These are phyloP conservation scores for Drosophila birchii DNA, from an alignment of 2,888 invertebrate genomes.

Conservation along the genomic window DNA sequence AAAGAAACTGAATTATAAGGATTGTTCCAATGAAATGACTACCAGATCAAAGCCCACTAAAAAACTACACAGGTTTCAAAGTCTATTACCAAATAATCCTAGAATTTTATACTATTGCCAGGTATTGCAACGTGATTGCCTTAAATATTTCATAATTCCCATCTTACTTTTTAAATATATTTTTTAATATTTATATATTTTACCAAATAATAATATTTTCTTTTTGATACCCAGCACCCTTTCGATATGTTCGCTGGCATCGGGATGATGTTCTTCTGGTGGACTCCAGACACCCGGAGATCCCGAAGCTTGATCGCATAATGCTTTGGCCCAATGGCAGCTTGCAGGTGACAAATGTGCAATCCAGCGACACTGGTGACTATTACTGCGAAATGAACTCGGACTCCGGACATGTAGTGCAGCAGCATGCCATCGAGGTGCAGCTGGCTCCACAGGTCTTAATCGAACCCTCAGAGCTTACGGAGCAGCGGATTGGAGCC, in stretches of 20 bases:
- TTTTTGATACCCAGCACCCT: slow-evolving; percentile 85
- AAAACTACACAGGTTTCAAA: not conserved
- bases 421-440: slow-evolving; percentile 91
- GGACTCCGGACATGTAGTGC: slow-evolving; percentile 83
- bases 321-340: slow-evolving; percentile 90
- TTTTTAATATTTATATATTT: not conserved
- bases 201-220: not conserved
- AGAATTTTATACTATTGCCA: not conserved
- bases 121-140: not conserved
- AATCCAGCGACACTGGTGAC: slow-evolving; percentile 86
- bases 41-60: not conserved
- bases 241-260: slow-evolving; percentile 89
- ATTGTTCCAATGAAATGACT: not conserved
- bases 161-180: not conserved
- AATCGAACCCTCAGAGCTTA: slow-evolving; percentile 89
- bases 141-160: not conserved
- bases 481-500: slow-evolving; percentile 90
- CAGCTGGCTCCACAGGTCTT: slow-evolving; percentile 90
- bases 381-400: slow-evolving; percentile 86
- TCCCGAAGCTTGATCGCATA: slow-evolving; percentile 86
- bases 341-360: slow-evolving; percentile 86
- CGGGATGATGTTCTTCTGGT: slow-evolving; percentile 88
- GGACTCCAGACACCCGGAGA: slow-evolving; percentile 86
- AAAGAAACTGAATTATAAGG: not conserved
- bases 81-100: not conserved